Evolutionary conservation across 2,113 vertebrate species (phyloP).

Genomic region (Tragulus kanchil): DNA sequence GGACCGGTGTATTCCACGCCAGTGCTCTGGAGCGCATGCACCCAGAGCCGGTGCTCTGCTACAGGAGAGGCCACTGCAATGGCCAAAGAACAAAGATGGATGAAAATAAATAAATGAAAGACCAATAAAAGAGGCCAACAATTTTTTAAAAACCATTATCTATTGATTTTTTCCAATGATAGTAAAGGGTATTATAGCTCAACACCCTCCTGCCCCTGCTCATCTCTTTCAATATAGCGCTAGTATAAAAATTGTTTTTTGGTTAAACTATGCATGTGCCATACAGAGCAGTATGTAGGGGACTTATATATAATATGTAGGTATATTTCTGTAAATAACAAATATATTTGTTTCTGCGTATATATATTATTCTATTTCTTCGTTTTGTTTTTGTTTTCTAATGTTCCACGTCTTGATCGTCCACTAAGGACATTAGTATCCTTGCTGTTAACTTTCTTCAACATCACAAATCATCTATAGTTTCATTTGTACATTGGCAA

Average conservation of each 20-base stretch:
- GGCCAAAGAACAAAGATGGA: no score
- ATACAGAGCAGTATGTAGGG: background rate
- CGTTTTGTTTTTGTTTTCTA: background rate
- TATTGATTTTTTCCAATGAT: background rate
- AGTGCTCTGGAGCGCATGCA: no score
- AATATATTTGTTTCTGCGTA: background rate
- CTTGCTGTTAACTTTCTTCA: background rate
- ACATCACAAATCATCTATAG: background rate
- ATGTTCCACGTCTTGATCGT: background rate
- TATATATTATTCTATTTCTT: background rate
- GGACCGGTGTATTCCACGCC: no score
- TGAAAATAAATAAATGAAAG: no score
- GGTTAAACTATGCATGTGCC: background rate
- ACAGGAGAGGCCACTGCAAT: no score
- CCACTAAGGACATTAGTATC: background rate
- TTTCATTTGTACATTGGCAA: background rate
- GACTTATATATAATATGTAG: background rate
- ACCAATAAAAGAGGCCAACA: no score
- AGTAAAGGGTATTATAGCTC: background rate
- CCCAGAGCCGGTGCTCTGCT: no score
- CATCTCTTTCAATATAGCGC: background rate
- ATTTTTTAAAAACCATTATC: no score
- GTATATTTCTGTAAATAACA: background rate
- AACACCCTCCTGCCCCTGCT: background rate
- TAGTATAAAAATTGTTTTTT: background rate